A percentile compares a stretch with the other conserved stretches of the same genome.
These are phyloP conservation scores for Drosophila meridionalis DNA, from an alignment of 2,888 invertebrate species.

Conservation along the genomic window DNA sequence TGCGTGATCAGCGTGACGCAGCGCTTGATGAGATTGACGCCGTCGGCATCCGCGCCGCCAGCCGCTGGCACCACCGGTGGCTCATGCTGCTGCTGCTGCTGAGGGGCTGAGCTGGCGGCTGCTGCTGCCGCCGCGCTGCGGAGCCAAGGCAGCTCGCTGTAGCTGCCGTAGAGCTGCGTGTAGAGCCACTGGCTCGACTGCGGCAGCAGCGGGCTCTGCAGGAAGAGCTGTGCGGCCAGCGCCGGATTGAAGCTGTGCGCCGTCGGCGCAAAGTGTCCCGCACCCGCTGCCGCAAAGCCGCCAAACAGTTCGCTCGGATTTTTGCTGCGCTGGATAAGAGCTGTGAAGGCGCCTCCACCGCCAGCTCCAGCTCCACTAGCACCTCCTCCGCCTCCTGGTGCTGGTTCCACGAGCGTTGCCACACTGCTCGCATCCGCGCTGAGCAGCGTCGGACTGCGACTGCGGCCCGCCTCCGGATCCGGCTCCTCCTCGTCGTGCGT, in stretches of 20 bases:
- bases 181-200: slow-evolving; percentile 92
- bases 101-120: slow-evolving; percentile 79
- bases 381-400: slow-evolving; percentile 55
- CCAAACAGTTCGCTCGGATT: slow-evolving; percentile 82
- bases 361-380: slow-evolving; percentile 62
- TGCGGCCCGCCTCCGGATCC: slow-evolving; percentile 49
- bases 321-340: slow-evolving; percentile 85
- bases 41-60: slow-evolving; percentile 59
- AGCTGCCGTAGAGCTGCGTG: slow-evolving; percentile 90
- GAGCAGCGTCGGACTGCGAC: slow-evolving; percentile 53
- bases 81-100: slow-evolving; percentile 51
- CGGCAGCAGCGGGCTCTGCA: slow-evolving; percentile 90
- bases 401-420: slow-evolving; percentile 50
- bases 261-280: slow-evolving; percentile 84
- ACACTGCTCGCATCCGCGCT: slow-evolving; percentile 52
- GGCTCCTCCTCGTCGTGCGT: slow-evolving; percentile 83
- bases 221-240: slow-evolving; percentile 89
- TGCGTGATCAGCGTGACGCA: slow-evolving; percentile 84
- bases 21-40: slow-evolving; percentile 84
- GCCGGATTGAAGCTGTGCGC: slow-evolving; percentile 87
- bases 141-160: slow-evolving; percentile 89
- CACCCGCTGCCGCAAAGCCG: slow-evolving; percentile 86
- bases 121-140: slow-evolving; percentile 84
- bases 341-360: slow-evolving; percentile 84
- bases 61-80: slow-evolving; percentile 10